A percentile compares a stretch with the other conserved stretches of the same genome.
phyloP scores from a whole-genome alignment of 2,888 invertebrate genomes.

The Omphaloscelis lunosa region DNA sequence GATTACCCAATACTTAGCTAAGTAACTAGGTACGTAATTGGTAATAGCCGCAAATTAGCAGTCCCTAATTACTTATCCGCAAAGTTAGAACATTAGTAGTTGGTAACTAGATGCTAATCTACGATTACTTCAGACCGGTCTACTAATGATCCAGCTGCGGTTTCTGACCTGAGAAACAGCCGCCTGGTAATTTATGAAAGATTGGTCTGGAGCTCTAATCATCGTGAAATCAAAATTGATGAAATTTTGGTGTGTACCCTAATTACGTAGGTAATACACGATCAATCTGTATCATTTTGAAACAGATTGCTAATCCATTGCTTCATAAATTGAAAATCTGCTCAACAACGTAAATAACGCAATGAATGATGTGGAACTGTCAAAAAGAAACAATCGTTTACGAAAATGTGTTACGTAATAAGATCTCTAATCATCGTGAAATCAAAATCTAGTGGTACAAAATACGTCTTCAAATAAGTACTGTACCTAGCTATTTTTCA shows the following conservation, averaged over 20 bases:
- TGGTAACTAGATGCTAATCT: constrained; percentile 40
- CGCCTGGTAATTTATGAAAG: neutral
- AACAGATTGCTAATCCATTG: too few species aligned
- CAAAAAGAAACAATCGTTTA: too few species aligned
- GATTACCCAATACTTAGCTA: constrained; percentile 4
- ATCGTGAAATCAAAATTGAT: neutral
- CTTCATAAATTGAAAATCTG: too few species aligned
- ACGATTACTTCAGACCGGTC: neutral
- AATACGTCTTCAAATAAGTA: neutral
- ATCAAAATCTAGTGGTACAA: neutral
- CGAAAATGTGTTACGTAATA: too few species aligned
- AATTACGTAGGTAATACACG: too few species aligned
- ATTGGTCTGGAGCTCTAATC: neutral
- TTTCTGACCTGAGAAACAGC: neutral
- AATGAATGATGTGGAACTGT: too few species aligned
- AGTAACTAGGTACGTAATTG: neutral
- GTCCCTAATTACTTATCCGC: constrained; percentile 32
- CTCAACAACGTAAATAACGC: too few species aligned
- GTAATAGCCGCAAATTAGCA: constrained; percentile 33
- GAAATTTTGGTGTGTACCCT: too few species aligned
- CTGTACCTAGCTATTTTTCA: neutral
- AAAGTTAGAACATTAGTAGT: constrained; percentile 27
- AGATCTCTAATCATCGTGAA: neutral
- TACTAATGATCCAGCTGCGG: constrained; percentile 23
- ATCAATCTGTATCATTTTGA: too few species aligned